Base-by-base conservation (phyloP, 2,888 invertebrate genomes). In the Antitype chi region DNA sequence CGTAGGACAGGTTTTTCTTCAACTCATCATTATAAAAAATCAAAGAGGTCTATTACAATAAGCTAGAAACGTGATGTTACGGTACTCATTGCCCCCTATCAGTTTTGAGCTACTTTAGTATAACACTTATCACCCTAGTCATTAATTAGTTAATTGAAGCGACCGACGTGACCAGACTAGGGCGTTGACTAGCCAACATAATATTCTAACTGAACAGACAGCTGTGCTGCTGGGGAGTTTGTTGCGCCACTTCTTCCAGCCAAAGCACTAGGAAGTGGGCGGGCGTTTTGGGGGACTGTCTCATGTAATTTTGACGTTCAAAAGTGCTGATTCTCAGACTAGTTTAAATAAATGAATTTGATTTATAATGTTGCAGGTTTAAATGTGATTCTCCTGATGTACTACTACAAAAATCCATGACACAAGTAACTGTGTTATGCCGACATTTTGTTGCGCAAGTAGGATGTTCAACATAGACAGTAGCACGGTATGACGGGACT, bases 111-210 rank as follows among this genome's bases (percentile, higher is more conserved):
- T 71, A 76, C 64, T 57, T 74, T 8, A 25, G 9, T 15, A 17
- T 11, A 28, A 57, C 62, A 55, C 25, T 74, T 77, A 75, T 70
- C 72, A 57, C 32, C 25, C 28, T 25, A 55, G 52, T 74, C 60
- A 20, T 52, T 73, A 64, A 57, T 75, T 63, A 75, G 76, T 78
- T 74, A 74, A 85, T 70, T 76, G 70, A 82, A 70, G 28, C 13
- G 38, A 57, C 43, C 11, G 38, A 57, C 43, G 74, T 70, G 76
- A 85, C 62, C 53, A 38, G 63, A 25, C 55, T 28, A 25, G 64
- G 68, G 70, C 52, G 70, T 60, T 55, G 70, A 59, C n/a, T 57
- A 52, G 6, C 20, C 23, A 23, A 47, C 47, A 28, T 25, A 25
- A 25, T 25, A 25, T 57, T 57, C 25, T 57, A 57, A 57, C 25